Conservation (phyloP, 1,140 invertebrate genomes). For the Palaemon carinicauda region DNA sequence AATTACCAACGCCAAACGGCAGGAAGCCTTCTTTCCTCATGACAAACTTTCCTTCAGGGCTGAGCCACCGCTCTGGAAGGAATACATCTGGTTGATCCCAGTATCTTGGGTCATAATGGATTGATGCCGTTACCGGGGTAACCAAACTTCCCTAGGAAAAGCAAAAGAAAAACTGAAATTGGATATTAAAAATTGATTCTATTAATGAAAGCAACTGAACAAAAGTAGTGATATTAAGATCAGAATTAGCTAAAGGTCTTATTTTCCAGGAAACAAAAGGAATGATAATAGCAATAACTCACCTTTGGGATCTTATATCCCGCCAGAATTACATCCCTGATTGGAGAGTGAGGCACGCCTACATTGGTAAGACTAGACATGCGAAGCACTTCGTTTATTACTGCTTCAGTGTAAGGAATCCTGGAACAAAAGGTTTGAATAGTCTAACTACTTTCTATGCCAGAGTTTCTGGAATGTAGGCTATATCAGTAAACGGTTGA, state of each 20-base stretch:
- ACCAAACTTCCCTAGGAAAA: slow-evolving; percentile 70
- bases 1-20: slow-evolving; percentile 27
- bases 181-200: too few relatives aligned
- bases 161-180: background rate
- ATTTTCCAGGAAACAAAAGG: background rate
- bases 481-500: too few relatives aligned
- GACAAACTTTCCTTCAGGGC: slow-evolving; percentile 70
- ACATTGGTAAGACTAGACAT: slow-evolving; percentile 84
- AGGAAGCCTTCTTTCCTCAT: slow-evolving; percentile 28
- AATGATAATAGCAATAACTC: slow-evolving; percentile 66
- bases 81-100: slow-evolving; percentile 79
- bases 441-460: too few relatives aligned
- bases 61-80: slow-evolving; percentile 77
- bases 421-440: slow-evolving; percentile 64
- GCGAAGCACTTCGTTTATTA: slow-evolving; percentile 83
- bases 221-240: background rate
- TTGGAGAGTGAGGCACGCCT: slow-evolving; percentile 81
- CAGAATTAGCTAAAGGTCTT: background rate
- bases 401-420: slow-evolving; percentile 86
- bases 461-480: too few relatives aligned
- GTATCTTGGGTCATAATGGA: slow-evolving; percentile 78
- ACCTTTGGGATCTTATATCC: slow-evolving; percentile 73
- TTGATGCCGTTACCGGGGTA: slow-evolving; percentile 85
- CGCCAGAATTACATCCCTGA: slow-evolving; percentile 75
- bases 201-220: background rate